These are phyloP conservation scores for Uropetala carovei DNA, from an alignment of 2,888 invertebrate species.

Conservation along the genomic window DNA sequence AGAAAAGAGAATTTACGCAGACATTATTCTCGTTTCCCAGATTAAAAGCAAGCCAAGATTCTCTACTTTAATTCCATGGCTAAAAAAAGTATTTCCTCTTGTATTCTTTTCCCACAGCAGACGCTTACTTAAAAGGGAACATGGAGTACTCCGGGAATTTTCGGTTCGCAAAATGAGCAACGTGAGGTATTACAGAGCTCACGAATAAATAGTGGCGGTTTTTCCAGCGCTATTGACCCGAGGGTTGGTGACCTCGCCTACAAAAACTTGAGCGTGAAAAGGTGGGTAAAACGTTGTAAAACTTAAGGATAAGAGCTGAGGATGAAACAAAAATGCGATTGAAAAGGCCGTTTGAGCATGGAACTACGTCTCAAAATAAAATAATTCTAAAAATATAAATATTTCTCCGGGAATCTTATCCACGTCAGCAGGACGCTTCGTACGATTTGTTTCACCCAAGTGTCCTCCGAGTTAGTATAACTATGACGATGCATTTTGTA, in stretches of 20 bases:
- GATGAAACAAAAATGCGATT: no score
- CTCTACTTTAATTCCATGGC: not conserved
- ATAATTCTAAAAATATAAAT: no score
- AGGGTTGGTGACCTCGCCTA: slow-evolving; percentile 2
- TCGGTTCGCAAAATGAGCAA: not conserved
- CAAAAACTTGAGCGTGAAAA: not conserved
- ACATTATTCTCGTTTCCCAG: no score
- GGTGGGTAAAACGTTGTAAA: not conserved
- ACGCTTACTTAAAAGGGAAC: not conserved
- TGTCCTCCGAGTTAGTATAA: no score
- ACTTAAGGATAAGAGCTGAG: not conserved
- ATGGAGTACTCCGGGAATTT: not conserved
- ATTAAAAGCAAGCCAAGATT: not conserved
- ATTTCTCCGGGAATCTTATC: no score
- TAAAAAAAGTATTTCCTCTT: not conserved
- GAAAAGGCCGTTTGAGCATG: no score
- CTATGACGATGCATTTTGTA: no score
- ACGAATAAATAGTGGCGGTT: not conserved
- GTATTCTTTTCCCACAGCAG: not conserved
- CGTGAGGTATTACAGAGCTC: not conserved
- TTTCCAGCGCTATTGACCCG: not conserved
- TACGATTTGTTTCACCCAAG: no score
- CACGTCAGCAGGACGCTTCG: no score
- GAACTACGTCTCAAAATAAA: no score
- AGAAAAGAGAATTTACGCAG: no score